These are phyloP conservation scores for Gymnoscopelus microlampas DNA, from an alignment of 2,797 vertebrate genomes.

Conservation along the genomic window DNA sequence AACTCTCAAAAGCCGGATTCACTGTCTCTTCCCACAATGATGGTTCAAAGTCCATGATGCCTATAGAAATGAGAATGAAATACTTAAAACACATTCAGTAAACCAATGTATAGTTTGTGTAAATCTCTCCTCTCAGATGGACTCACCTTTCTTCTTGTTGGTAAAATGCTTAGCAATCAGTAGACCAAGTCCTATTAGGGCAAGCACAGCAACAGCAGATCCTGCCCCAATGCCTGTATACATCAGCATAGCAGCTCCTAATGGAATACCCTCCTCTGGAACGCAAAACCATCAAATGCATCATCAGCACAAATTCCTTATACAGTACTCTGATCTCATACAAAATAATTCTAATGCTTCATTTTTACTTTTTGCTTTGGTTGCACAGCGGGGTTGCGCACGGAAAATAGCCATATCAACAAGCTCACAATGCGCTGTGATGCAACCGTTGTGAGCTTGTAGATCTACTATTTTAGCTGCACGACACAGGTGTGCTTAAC, in stretches of 20 bases:
- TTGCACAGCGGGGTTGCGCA: too few species aligned
- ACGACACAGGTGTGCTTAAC: too few species aligned
- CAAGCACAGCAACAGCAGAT: conserved; percentile 34
- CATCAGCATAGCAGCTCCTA: conserved; percentile 44
- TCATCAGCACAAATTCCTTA: not conserved
- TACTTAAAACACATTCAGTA: conserved; percentile 3
- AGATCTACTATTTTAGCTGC: too few species aligned
- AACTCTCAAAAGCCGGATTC: conserved; percentile 43
- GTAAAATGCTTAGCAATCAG: conserved; percentile 18
- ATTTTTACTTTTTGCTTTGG: too few species aligned
- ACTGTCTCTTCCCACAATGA: conserved; percentile 32
- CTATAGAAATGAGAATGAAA: conserved; percentile 36
- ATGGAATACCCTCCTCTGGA: conserved; percentile 34
- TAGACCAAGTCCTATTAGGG: conserved; percentile 44
- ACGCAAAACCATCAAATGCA: conserved; percentile 24
- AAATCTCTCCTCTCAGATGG: not conserved
- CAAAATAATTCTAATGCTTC: not conserved
- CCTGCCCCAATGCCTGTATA: conserved; percentile 32
- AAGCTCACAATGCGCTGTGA: too few species aligned
- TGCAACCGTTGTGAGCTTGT: too few species aligned
- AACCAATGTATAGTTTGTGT: not conserved
- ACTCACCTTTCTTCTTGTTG: conserved; percentile 57
- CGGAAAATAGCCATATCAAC: too few species aligned
- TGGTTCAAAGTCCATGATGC: not conserved
- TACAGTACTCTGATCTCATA: conserved; percentile 1